phyloP scores from a whole-genome alignment of 2,113 vertebrate genomes.

The Eclectus roratus region DNA sequence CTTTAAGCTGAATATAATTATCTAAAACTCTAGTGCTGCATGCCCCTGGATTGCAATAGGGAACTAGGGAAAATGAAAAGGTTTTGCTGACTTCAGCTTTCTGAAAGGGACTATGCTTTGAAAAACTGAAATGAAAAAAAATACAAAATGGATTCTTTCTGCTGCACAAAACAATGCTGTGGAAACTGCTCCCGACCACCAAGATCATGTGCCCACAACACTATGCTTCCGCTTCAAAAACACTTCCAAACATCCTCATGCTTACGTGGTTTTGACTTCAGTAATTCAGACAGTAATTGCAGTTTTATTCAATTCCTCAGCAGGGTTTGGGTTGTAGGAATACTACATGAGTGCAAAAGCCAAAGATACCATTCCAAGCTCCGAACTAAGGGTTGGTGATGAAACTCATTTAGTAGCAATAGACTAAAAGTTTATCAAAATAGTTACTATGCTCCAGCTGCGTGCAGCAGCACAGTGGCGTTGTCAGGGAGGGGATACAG shows the following conservation, averaged over 20 bases:
- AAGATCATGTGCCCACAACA: background rate
- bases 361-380: conserved; percentile 56
- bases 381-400: conserved; percentile 28
- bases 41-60: background rate
- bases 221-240: background rate
- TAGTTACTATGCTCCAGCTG: conserved; percentile 61
- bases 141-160: conserved; percentile 43
- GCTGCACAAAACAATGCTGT: background rate
- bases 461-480: conserved; percentile 19
- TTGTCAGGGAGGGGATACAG: conserved; percentile 60
- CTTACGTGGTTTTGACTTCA: background rate
- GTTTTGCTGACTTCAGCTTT: background rate
- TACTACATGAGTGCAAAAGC: conserved; percentile 1
- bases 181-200: background rate
- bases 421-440: conserved; percentile 73
- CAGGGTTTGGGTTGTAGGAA: conserved; percentile 23
- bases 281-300: conserved; percentile 11
- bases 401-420: conserved; percentile 68
- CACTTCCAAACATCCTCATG: background rate
- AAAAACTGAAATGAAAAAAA: background rate
- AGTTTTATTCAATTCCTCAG: conserved; percentile 26
- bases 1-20: background rate
- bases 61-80: background rate
- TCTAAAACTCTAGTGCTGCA: background rate
- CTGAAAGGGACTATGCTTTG: background rate